Evolutionary conservation across 2,888 invertebrate genomes (phyloP).

Genomic region (Fragum whitleyi): DNA sequence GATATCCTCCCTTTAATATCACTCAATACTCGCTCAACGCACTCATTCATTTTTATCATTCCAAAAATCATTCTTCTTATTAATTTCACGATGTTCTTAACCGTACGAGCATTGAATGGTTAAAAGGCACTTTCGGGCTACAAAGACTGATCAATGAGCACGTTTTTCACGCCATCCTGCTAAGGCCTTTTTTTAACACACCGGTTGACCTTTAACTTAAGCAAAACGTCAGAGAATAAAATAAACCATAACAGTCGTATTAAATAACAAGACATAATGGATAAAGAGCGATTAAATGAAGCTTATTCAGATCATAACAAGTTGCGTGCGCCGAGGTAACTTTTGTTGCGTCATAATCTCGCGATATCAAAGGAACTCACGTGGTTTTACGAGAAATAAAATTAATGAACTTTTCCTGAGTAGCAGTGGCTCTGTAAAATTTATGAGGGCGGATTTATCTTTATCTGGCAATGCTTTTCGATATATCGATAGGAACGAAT

Average conservation of each 20-base stretch:
- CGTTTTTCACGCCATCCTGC: too few relatives aligned
- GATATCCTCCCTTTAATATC: too few relatives aligned
- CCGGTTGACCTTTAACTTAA: not conserved
- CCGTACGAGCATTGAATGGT: too few relatives aligned
- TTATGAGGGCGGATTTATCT: not conserved
- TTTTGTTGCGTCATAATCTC: constrained; percentile 12
- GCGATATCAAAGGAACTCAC: constrained; percentile 12
- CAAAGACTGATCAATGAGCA: too few relatives aligned
- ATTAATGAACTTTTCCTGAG: constrained; percentile 3
- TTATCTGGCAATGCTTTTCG: not conserved
- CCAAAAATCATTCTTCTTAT: too few relatives aligned
- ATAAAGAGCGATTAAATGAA: not conserved
- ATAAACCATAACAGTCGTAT: constrained; percentile 22
- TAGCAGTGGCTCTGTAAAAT: not conserved
- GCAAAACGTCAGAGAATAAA: constrained; percentile 12
- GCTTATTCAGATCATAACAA: constrained; percentile 8
- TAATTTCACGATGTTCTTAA: too few relatives aligned
- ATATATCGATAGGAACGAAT: too few relatives aligned
- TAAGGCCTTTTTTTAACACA: too few relatives aligned
- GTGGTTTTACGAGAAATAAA: constrained; percentile 20
- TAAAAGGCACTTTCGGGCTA: too few relatives aligned
- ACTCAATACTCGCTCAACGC: too few relatives aligned
- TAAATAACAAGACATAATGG: constrained; percentile 10
- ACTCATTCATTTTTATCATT: too few relatives aligned
- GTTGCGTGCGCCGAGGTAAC: not conserved